Conservation (phyloP, 2,888 invertebrate genomes). For the Agrochola lota region DNA sequence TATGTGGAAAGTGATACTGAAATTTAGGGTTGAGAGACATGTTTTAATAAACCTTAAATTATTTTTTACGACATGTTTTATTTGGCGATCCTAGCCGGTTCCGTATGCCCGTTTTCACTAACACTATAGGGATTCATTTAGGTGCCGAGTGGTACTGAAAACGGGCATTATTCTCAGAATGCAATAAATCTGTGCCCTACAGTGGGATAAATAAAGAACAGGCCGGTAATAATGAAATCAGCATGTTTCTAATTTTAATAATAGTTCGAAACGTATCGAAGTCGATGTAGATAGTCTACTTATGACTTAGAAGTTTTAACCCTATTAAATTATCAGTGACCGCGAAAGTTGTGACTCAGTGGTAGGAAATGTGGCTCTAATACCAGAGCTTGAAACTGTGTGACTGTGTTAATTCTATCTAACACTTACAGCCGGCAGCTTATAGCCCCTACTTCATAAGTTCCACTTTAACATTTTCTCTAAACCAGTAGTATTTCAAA, state of each 20-base stretch:
- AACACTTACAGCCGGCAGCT: background rate
- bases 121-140: background rate
- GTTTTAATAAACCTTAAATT: constrained; percentile 7
- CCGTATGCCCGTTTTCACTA: background rate
- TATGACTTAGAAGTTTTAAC: constrained; percentile 14
- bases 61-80: background rate
- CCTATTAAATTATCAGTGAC: constrained; percentile 13
- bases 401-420: background rate
- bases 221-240: background rate
- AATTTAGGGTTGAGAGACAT: constrained; percentile 18
- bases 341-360: constrained; percentile 31
- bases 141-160: background rate
- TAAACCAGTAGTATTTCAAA: too few relatives aligned
- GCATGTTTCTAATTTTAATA: background rate
- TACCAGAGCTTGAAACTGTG: background rate
- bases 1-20: constrained; percentile 56
- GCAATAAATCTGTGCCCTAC: background rate
- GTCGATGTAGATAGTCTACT: background rate
- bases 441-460: too few relatives aligned
- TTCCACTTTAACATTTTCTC: background rate
- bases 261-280: background rate
- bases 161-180: background rate
- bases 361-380: constrained; percentile 13
- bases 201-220: background rate
- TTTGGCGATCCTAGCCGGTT: background rate